Percentiles rank a stretch among this genome's conserved stretches.
These are phyloP conservation scores for Periphyllus acericola DNA, from an alignment of 2,888 invertebrate genomes.

Conservation along the genomic window DNA sequence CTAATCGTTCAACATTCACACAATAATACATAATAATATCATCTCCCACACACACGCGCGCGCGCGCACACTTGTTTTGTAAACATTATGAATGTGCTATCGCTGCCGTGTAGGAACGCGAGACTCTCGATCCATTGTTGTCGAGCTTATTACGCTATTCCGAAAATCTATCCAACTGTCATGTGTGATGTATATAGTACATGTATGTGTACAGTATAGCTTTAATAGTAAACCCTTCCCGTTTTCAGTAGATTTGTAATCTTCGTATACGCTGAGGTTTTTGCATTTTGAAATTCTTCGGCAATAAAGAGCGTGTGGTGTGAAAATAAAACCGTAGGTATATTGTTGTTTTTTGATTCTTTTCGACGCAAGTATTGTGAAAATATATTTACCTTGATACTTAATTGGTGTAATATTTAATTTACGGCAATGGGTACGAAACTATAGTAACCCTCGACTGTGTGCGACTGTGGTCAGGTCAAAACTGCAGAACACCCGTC, in stretches of 20 bases:
- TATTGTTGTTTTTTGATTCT: neutral
- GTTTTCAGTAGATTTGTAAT: neutral
- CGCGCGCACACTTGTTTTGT: neutral
- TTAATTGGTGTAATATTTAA: neutral
- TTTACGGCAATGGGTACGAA: neutral
- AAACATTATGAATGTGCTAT: slow-evolving; percentile 50
- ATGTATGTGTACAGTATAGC: neutral
- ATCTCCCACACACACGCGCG: neutral
- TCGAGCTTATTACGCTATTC: slow-evolving; percentile 41
- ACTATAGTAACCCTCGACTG: too few species aligned
- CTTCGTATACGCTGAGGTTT: neutral
- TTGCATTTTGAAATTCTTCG: neutral
- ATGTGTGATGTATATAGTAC: neutral
- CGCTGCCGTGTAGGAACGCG: slow-evolving; percentile 13
- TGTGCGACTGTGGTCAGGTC: neutral
- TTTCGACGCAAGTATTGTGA: neutral
- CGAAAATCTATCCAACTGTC: slow-evolving; percentile 36
- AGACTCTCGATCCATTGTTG: slow-evolving; percentile 28
- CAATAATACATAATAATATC: neutral
- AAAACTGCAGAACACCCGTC: neutral
- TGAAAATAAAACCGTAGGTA: neutral
- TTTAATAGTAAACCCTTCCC: neutral
- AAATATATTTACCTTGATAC: neutral
- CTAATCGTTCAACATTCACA: slow-evolving; percentile 44
- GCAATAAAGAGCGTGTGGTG: neutral